Percentiles rank a stretch among this genome's conserved stretches.
Conservation (phyloP, 2,888 invertebrate species). For the Mactromeris polynyma region DNA sequence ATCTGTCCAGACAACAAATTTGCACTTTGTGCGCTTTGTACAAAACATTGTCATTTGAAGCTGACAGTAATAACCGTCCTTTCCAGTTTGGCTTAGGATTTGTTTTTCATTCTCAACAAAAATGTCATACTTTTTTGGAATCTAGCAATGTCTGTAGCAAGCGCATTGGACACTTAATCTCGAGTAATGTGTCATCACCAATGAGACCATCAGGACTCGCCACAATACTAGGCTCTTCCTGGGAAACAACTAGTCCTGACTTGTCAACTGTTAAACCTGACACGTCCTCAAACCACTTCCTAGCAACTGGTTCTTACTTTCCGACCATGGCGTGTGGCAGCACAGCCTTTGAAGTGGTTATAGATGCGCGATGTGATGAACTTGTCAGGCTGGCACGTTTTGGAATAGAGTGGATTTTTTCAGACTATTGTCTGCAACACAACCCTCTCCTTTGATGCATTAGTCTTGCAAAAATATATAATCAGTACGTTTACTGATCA, state of each 20-base stretch:
- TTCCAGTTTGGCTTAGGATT: constrained; percentile 16
- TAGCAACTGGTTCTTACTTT: constrained; percentile 31
- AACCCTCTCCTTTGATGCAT: no score
- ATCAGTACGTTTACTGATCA: no score
- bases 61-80: constrained; percentile 35
- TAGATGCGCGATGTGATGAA: constrained; percentile 28
- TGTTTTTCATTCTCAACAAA: neutral
- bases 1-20: constrained; percentile 42
- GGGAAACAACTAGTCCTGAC: constrained; percentile 9
- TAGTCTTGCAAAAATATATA: no score
- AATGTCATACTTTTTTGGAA: constrained; percentile 29
- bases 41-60: constrained; percentile 37
- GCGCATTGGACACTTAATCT: constrained; percentile 36
- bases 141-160: neutral
- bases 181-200: constrained; percentile 22
- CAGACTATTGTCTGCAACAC: no score
- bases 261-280: neutral
- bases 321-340: constrained; percentile 33
- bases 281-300: constrained; percentile 9
- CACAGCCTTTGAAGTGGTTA: constrained; percentile 32
- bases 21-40: constrained; percentile 17
- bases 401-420: constrained; percentile 28
- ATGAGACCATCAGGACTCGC: constrained; percentile 43
- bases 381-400: constrained; percentile 31
- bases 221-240: constrained; percentile 27